These are phyloP conservation scores for Phocides pigmalion DNA, from an alignment of 1,140 invertebrate genomes.

Conservation along the genomic window DNA sequence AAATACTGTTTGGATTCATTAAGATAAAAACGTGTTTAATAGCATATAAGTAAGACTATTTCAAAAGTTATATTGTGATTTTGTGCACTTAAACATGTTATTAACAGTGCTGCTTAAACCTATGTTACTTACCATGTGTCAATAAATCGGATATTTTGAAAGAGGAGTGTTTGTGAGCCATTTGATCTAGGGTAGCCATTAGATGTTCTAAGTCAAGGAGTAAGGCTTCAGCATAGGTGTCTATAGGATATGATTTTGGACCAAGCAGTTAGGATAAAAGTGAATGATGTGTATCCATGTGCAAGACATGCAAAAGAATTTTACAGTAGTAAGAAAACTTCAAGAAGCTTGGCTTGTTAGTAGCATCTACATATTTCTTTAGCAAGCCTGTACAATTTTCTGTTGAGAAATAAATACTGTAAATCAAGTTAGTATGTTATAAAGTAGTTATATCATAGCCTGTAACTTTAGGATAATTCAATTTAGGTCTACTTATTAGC, in stretches of 20 bases:
- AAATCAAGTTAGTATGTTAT: background rate
- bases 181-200: constrained; percentile 83
- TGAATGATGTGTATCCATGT: constrained; percentile 73
- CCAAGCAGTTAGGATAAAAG: constrained; percentile 63
- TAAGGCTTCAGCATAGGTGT: constrained; percentile 86
- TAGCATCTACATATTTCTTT: constrained; percentile 29
- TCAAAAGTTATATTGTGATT: background rate
- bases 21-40: no score
- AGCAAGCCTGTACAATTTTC: constrained; percentile 11
- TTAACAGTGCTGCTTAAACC: constrained; percentile 28
- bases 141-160: constrained; percentile 83
- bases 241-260: constrained; percentile 78
- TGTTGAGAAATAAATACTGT: background rate
- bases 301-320: constrained; percentile 84
- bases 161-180: constrained; percentile 81
- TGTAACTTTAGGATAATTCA: background rate
- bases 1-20: no score
- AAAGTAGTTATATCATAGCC: background rate
- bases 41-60: background rate
- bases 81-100: constrained; percentile 2
- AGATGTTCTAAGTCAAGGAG: constrained; percentile 86
- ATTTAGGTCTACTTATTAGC: background rate
- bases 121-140: constrained; percentile 78
- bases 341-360: constrained; percentile 43
- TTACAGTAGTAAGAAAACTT: constrained; percentile 57